phyloP scores from a whole-genome alignment of 2,888 invertebrate genomes.

The Cryptocheilus praepositus region DNA sequence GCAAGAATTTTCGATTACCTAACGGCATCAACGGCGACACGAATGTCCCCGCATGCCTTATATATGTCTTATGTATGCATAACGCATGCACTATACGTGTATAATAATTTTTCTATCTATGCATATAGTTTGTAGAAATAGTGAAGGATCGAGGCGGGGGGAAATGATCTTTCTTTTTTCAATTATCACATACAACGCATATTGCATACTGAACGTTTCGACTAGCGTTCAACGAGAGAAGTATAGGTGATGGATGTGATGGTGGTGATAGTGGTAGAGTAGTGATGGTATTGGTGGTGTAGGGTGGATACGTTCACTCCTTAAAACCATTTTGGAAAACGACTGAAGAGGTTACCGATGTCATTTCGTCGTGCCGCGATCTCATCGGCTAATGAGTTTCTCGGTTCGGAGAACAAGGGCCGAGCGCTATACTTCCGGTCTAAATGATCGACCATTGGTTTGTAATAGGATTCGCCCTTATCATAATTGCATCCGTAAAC shows the following conservation, averaged over 20 bases:
- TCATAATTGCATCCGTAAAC: slow-evolving; percentile 92
- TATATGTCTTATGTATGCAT: too few relatives aligned
- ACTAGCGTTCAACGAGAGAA: slow-evolving; percentile 20
- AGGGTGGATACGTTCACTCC: slow-evolving; percentile 56
- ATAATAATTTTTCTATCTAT: too few relatives aligned
- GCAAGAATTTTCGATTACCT: too few relatives aligned
- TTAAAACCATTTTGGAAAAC: slow-evolving; percentile 75
- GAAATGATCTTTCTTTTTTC: too few relatives aligned
- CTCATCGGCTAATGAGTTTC: slow-evolving; percentile 76
- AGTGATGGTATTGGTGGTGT: slow-evolving; percentile 10
- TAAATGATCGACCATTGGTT: slow-evolving; percentile 84
- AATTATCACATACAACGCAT: slow-evolving; percentile 32
- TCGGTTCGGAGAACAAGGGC: slow-evolving; percentile 72
- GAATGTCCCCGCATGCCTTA: too few relatives aligned
- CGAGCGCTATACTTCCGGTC: slow-evolving; percentile 82
- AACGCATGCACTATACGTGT: too few relatives aligned
- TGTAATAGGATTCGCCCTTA: slow-evolving; percentile 89
- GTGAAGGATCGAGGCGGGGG: too few relatives aligned
- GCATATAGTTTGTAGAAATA: too few relatives aligned
- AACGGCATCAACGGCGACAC: too few relatives aligned
- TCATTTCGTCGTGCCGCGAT: slow-evolving; percentile 76
- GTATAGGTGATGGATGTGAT: too few relatives aligned
- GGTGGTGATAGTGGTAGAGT: too few relatives aligned
- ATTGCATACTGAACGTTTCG: slow-evolving; percentile 32
- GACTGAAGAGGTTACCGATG: slow-evolving; percentile 73